Base-by-base conservation (phyloP, 2,888 invertebrate species). In the Mesorhabditis spiculigera region DNA sequence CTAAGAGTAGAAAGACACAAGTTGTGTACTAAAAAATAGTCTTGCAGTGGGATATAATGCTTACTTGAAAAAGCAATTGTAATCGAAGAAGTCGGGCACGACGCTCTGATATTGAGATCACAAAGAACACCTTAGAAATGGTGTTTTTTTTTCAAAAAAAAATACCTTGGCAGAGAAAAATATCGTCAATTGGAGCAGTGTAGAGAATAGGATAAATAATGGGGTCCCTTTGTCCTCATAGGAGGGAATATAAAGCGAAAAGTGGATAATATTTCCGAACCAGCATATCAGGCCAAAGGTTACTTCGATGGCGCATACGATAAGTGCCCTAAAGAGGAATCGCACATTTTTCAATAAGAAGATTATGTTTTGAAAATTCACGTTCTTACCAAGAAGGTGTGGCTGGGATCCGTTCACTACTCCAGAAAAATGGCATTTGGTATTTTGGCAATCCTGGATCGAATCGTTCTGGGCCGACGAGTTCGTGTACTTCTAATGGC, bases 1-100 rank as follows among this genome's bases (percentile, higher is more conserved):
- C 83, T 61, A 85, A 74, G 6, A 85, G 77, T 10, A 85, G 79
- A 68, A 85, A 80, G n/a, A 85, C 85, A 62, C 85, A 85, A 45
- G 85, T 85, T 10, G 82, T 75, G 68, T 85, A 85, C 70, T 82
- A 8, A 28, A 63, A 63, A 45, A 67, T 45, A 3, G 1, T 5
- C 28, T 43, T n/a, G n/a, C 1, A 16, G 3, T 4, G 16, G 63
- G 41, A 2, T 63, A n/a, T 3, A 3, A n/a, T 8, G 28, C 16
- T 28, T 28, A 65, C 65, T 67, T 80, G 85, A 70, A 85, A 85
- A 66, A 85, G 73, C 45, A 85, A 73, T 71, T 85, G 85, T 43
- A 82, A 70, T n/a, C 79, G 77, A 16, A 84, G 74, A 5, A 84
- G 73, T 41, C 80, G 79, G 43, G 81, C 75, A 50, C 78, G 77